Base-by-base conservation (phyloP, 2,888 invertebrate genomes). In the Nymphalis polychloros region DNA sequence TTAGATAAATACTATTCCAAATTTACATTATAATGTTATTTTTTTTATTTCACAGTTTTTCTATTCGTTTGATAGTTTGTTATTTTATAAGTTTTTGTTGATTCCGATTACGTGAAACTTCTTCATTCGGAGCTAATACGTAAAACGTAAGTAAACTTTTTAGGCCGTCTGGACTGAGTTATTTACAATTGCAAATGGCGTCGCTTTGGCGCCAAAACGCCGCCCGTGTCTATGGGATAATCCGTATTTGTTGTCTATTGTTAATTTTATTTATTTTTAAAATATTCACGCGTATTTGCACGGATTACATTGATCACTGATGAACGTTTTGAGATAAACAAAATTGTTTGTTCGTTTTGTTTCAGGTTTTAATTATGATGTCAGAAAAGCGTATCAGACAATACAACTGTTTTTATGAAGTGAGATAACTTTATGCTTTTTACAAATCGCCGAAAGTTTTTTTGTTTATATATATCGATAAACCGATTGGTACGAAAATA, bases 271-370 rank as follows among this genome's bases (percentile, higher is more conserved):
- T 71, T 72, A 72, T 73, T 74, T 75, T 70, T 66, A 52, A 60
- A 47, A 61, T 63, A 53, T 72, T 77, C 67, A 76, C 73, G 76
- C 76, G 55, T 71, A 70, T 75, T 75, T 75, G 76, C 70, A 70
- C 75, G 75, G 75, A 74, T 76, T 73, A 70, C 65, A 49, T 68
- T 72, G 74, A 78, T 74, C 63, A 67, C 47, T 55, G 61, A 64
- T 77, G 79, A 80, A 76, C 78, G 76, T 75, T 75, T 69, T 31
- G 68, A 78, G 82, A 83, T 83, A 84, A 84, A 82, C 75, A 84
- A 72, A 31, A 55, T 55, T 76, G 65, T 69, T 71, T 67, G 20
- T 46, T 41, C 27, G 20, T 62, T 69, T 64, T 64, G 17, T 59
- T 52, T 64, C 59, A 61, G 19, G 20, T 63, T 65, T n/a, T 31